Evolutionary conservation across 2,113 vertebrate species (phyloP), one percentile per base, ranked within the genome.

Genomic region (Chaetops frenatus): DNA sequence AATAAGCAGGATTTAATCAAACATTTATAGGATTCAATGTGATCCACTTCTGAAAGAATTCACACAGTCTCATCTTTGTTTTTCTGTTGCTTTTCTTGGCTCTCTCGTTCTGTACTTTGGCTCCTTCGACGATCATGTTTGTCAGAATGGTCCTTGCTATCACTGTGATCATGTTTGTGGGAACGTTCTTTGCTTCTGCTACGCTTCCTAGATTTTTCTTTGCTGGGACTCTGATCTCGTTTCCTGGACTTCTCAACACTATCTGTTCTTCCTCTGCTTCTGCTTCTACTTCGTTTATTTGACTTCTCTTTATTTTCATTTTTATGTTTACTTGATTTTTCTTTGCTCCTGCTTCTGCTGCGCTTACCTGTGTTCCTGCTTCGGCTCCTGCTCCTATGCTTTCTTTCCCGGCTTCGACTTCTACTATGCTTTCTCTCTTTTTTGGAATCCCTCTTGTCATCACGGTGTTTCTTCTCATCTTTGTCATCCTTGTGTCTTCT

Each of bases 1-100:
- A 95, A 97, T 96, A 97, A 98, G 97, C 96, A 97, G 96, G 93
- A 97, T 98, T 98, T 98, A 97, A 97, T 97, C 97, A 97, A 97
- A 98, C 97, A 97, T 98, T 96, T 97, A 97, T 96, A 98, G 98
- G 98, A 98, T 98, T 98, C 98, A 98, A 98, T 98, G 98, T 98
- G 98, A 98, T 98, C 98, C 98, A 98, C 95, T 97, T 97, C 95
- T 92, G 54, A 96, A 95, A 97, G 88, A 86, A 80, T 97, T 98
- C 98, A 98, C 97, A 97, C 94, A 98, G 97, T 98, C 97, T 98
- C 98, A 69, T 98, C 98, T 97, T 97, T 98, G 97, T 94, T 97
- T 96, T 98, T 98, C 23, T 98, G 96, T 86, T 97, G 97, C 91
- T 98, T 98, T 81, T 99, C 98, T 90, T 98, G 98, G 97, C 94